Evolutionary conservation across 2,888 invertebrate genomes (phyloP), one percentile per base, ranked within the genome.

Genomic region (Cataglyphis rosenhaueri): DNA sequence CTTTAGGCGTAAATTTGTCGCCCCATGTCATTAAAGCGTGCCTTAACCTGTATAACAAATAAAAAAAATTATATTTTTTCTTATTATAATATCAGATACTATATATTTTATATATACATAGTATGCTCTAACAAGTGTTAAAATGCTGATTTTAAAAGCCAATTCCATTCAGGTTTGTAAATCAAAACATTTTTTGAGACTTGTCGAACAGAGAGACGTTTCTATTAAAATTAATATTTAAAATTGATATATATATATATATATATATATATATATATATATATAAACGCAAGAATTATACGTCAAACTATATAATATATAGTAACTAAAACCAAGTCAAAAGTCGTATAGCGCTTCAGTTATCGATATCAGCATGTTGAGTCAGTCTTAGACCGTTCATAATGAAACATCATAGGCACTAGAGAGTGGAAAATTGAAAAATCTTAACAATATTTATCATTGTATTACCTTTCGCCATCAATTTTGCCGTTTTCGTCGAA

Each of bases 11-110:
- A 97, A 98, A 98, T 96, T 98, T 98, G 94, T 98, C 98, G 91
- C 98, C 98, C 96, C 97, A 98, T 95, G 97, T 98, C 97, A 98
- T 97, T 94, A 98, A 96, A 92, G 98, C 97, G 95, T 98, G 97
- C 95, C 98, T 97, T 95, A 98, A 96, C 95, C 97, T 96, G 91
- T 3, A 93, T 92, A 64, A 74, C 90, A 52, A 92, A 48, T 4
- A 61, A 35, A 65, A 65, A 79, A 79, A 70, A 59, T 44, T 5
- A 25, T 44, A 8, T 38, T 32, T 32, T 41, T 32, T 29, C 5
- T 15, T 32, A 48, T 29, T 35, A 12, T 35, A n/a, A 38, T 64
- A 59, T 57, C 5, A 57, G 10, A 64, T 35, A 64, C 2, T 6
- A 10, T 21, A 12, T 57, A 25, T 21, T 64, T 64, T 64, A 38